Conservation (phyloP, 2,888 invertebrate species). For the Auanema freiburgensis region DNA sequence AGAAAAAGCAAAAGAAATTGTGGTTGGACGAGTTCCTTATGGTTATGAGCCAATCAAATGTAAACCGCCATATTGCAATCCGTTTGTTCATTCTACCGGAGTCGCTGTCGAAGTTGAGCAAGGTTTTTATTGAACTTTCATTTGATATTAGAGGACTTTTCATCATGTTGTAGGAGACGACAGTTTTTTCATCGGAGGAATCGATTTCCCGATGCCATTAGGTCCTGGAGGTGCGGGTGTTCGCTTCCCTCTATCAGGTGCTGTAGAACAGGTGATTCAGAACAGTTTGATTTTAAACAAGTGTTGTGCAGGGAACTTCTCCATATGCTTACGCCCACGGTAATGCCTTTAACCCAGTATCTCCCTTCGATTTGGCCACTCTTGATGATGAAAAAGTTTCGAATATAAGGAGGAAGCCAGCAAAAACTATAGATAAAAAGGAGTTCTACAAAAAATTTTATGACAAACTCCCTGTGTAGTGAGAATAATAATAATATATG, state of each 20-base stretch:
- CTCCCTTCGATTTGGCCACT: slow-evolving; percentile 48
- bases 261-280: slow-evolving; percentile 43
- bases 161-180: slow-evolving; percentile 45
- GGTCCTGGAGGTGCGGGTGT: slow-evolving; percentile 56
- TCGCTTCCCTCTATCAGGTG: slow-evolving; percentile 56
- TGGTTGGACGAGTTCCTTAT: slow-evolving; percentile 56
- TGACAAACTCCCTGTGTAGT: slow-evolving; percentile 30
- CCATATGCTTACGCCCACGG: slow-evolving; percentile 58
- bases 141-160: neutral
- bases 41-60: slow-evolving; percentile 59
- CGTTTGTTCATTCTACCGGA: slow-evolving; percentile 56
- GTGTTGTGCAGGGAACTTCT: slow-evolving; percentile 40
- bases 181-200: slow-evolving; percentile 55
- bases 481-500: no score
- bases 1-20: slow-evolving; percentile 55
- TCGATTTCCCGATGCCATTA: slow-evolving; percentile 58
- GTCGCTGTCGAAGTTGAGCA: slow-evolving; percentile 57
- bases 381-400: slow-evolving; percentile 32
- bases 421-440: slow-evolving; percentile 18
- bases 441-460: slow-evolving; percentile 41
- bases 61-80: slow-evolving; percentile 62
- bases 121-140: slow-evolving; percentile 19
- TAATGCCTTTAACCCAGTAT: slow-evolving; percentile 54
- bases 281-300: no score
- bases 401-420: slow-evolving; percentile 12